These are phyloP conservation scores for Ophraella communa DNA, from an alignment of 2,888 invertebrate genomes.

Conservation along the genomic window DNA sequence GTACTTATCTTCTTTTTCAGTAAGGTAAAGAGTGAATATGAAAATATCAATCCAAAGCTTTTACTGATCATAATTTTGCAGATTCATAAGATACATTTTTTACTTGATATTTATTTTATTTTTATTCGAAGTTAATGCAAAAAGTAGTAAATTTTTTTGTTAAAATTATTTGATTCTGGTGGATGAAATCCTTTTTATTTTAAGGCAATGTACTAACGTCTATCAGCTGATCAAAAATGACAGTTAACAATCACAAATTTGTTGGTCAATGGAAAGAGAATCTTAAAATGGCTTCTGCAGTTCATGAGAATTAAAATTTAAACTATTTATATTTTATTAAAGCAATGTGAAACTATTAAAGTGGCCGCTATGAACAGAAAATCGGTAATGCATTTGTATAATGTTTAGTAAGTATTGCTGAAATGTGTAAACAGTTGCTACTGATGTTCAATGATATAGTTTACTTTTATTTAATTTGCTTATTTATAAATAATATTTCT, in stretches of 20 bases:
- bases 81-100: too few species aligned
- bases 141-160: too few species aligned
- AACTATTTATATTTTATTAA: not conserved
- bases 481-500: too few species aligned
- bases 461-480: not conserved
- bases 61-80: too few species aligned
- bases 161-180: not conserved
- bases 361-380: not conserved
- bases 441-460: not conserved
- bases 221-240: conserved; percentile 15
- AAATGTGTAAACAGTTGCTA: not conserved
- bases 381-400: not conserved
- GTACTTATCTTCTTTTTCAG: too few species aligned
- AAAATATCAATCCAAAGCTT: too few species aligned
- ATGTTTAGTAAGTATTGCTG: not conserved
- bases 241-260: conserved; percentile 10
- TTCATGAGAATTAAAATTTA: not conserved
- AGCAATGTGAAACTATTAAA: not conserved
- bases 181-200: not conserved
- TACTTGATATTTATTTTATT: too few species aligned
- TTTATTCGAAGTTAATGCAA: too few species aligned
- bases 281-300: conserved; percentile 12
- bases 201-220: not conserved
- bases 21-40: too few species aligned
- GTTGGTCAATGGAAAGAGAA: conserved; percentile 7